Base-by-base conservation (phyloP, 2,888 invertebrate species). In the Heliconius sara region DNA sequence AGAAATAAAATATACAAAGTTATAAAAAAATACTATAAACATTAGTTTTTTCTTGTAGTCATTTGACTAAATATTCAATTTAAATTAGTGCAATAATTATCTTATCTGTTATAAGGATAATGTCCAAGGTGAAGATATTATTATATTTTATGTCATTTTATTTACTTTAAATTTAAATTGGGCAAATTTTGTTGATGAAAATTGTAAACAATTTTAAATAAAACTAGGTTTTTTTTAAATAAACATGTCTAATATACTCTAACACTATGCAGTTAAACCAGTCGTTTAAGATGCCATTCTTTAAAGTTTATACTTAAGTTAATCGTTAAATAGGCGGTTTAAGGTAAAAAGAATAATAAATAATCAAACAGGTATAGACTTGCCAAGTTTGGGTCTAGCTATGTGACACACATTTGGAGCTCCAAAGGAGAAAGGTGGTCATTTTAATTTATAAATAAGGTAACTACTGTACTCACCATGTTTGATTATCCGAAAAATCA, bases 401-500 rank as follows among this genome's bases (percentile, higher is more conserved):
- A 63, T 75, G 66, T 43, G 74, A 63, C 79, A 68, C 60, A 73
- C 68, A n/a, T 68, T 79, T 74, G 43, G 60, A 63, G 75, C 68
- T 74, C 6, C 19, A 60, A 30, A 60, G 68, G 75, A 25, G 67
- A 27, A 68, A 75, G 43, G 68, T 63, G 34, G 27, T 47, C 30
- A 63, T 39, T 78, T 22, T 52, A 78, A 57, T 43, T 57, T 27
- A 65, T 47, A 67, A 60, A 34, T 57, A 30, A 52, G 27, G 57
- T 76, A 66, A 43, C 16, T 39, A 60, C 80, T 27, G 79, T 83
- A 89, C 95, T 93, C 88, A 96, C 96, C 96, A 96, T 84, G 95
- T 96, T 92, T 96, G 96, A 88, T 96, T 94, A 90, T 96, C 94
- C 82, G 92, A 91, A 90, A 95, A 95, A 91, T 95, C 93, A 85